Conservation (phyloP, 1,140 invertebrate genomes). For the Scaptomyza graminum region DNA sequence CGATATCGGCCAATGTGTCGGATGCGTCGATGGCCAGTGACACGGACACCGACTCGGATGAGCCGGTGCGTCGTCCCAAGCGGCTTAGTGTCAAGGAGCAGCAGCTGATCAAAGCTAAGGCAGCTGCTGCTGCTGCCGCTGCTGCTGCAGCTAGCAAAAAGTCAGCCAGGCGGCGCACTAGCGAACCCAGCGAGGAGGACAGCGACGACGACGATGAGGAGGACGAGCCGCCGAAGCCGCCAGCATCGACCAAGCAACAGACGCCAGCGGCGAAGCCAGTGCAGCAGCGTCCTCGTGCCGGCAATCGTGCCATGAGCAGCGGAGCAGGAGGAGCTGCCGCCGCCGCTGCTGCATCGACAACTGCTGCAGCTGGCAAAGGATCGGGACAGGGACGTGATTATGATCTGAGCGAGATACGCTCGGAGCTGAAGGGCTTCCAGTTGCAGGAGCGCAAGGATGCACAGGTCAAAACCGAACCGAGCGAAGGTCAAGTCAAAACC, state of each 20-base stretch:
- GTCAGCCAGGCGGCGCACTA: slow-evolving; percentile 1
- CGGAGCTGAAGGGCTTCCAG: slow-evolving; percentile 91
- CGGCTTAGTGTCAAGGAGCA: slow-evolving; percentile 50
- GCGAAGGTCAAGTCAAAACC: slow-evolving; percentile 42
- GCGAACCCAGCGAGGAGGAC: slow-evolving; percentile 52
- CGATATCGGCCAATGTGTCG: slow-evolving; percentile 63
- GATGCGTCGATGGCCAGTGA: slow-evolving; percentile 87
- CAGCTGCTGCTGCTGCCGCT: slow-evolving; percentile 1
- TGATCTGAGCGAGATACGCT: slow-evolving; percentile 92
- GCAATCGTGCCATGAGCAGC: slow-evolving; percentile 59
- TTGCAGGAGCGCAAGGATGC: slow-evolving; percentile 57
- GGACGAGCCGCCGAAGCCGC: slow-evolving; percentile 40
- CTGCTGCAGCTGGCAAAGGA: slow-evolving; percentile 85
- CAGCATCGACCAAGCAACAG: slow-evolving; percentile 67
- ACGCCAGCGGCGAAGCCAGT: slow-evolving; percentile 57
- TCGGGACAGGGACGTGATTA: slow-evolving; percentile 90
- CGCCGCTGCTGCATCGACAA: neutral
- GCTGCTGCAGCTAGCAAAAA: slow-evolving; percentile 17
- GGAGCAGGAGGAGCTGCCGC: slow-evolving; percentile 18
- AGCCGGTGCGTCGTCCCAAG: slow-evolving; percentile 84
- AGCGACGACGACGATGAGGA: slow-evolving; percentile 49
- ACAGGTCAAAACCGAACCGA: slow-evolving; percentile 42
- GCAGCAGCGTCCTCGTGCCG: slow-evolving; percentile 50
- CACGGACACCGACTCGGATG: slow-evolving; percentile 86
- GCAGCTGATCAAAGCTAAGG: slow-evolving; percentile 18